Conservation (phyloP, 1,140 invertebrate genomes). For the Luehdorfia chinensis region DNA sequence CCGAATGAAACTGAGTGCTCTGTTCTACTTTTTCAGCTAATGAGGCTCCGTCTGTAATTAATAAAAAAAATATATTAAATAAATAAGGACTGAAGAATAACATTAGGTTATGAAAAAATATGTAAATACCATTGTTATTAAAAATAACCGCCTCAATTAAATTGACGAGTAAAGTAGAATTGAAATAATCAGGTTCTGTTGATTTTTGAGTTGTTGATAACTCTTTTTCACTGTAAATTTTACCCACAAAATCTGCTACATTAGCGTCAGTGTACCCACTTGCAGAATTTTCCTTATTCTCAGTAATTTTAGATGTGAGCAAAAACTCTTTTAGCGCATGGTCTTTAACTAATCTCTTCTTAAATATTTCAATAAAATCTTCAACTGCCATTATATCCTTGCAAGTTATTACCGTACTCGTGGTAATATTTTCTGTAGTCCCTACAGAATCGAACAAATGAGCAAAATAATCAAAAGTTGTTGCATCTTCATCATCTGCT, state of each 20-base stretch:
- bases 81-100: background rate
- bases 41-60: constrained; percentile 41
- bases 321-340: constrained; percentile 49
- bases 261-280: constrained; percentile 37
- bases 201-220: constrained; percentile 31
- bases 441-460: constrained; percentile 39
- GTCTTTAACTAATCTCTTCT: constrained; percentile 53
- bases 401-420: constrained; percentile 31
- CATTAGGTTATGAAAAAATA: constrained; percentile 4
- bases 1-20: constrained; percentile 22
- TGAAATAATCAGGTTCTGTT: constrained; percentile 41
- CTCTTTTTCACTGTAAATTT: constrained; percentile 54
- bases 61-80: constrained; percentile 1
- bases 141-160: constrained; percentile 67
- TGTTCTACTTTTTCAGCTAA: constrained; percentile 18
- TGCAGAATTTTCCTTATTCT: constrained; percentile 24
- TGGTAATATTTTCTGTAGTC: constrained; percentile 19
- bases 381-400: constrained; percentile 52
- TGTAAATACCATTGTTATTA: constrained; percentile 42
- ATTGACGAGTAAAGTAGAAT: constrained; percentile 61
- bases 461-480: constrained; percentile 47
- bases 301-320: constrained; percentile 23
- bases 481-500: constrained; percentile 21
- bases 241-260: constrained; percentile 51
- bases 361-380: constrained; percentile 56